phyloP scores from a whole-genome alignment of 2,888 invertebrate species.

The Pandemis cinnamomeana region DNA sequence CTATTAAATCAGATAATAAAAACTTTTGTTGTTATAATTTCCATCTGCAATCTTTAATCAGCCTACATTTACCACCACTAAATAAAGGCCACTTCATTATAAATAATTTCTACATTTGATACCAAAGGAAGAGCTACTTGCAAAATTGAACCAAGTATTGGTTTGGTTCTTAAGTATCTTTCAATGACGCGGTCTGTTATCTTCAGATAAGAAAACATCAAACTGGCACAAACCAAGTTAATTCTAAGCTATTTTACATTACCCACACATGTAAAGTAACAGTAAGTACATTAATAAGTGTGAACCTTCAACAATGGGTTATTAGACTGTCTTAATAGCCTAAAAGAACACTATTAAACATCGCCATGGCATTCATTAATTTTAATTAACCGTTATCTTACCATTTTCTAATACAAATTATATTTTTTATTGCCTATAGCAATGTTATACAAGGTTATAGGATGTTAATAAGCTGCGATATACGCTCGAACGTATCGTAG shows the following conservation, averaged over 20 bases:
- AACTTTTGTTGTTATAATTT: no score
- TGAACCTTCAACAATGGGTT: conserved; percentile 27
- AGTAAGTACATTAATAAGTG: conserved; percentile 10
- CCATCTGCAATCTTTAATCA: no score
- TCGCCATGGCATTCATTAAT: not conserved
- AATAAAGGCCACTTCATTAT: no score
- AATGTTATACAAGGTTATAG: conserved; percentile 8
- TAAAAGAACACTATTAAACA: not conserved
- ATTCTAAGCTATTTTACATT: conserved; percentile 1
- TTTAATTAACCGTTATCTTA: not conserved
- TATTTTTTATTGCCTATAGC: not conserved
- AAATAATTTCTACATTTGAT: not conserved
- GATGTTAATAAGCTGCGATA: not conserved
- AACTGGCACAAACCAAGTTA: not conserved
- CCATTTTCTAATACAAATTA: not conserved
- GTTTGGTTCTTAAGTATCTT: not conserved
- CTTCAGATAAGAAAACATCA: conserved; percentile 1
- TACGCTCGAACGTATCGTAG: not conserved
- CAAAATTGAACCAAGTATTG: not conserved
- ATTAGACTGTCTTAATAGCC: conserved; percentile 6
- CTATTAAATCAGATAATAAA: no score
- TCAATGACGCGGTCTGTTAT: not conserved
- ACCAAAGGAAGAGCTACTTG: not conserved
- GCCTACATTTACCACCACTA: no score
- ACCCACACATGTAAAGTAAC: conserved; percentile 3